Evolutionary conservation across 2,888 invertebrate species (phyloP).

Genomic region (Congeria kusceri): DNA sequence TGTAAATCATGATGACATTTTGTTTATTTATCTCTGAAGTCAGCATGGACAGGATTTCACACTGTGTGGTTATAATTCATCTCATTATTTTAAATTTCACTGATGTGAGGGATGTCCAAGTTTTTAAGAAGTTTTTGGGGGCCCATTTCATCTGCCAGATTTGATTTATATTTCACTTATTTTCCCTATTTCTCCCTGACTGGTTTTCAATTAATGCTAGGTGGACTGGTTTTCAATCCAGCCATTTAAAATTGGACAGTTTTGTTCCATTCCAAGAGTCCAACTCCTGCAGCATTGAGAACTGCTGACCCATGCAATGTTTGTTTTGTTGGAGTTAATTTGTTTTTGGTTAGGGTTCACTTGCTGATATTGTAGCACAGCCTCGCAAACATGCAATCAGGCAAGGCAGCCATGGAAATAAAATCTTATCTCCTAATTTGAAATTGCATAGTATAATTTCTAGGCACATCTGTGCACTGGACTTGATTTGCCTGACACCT

Average conservation of each 20-base stretch:
- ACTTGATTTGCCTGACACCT: neutral
- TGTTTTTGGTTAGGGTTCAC: conserved; percentile 50
- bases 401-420: conserved; percentile 4
- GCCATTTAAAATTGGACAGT: conserved; percentile 34
- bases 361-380: conserved; percentile 17
- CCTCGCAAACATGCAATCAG: conserved; percentile 13
- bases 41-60: neutral
- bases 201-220: conserved; percentile 24
- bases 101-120: too few relatives aligned
- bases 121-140: too few relatives aligned
- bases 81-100: neutral
- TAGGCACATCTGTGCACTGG: neutral
- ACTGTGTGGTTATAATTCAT: neutral
- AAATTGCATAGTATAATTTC: conserved; percentile 6
- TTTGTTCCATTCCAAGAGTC: conserved; percentile 22
- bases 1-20: too few relatives aligned
- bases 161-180: conserved; percentile 26
- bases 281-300: conserved; percentile 47
- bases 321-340: conserved; percentile 59
- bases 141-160: too few relatives aligned
- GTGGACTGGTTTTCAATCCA: conserved; percentile 1
- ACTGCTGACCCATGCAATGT: conserved; percentile 57
- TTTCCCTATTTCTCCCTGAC: conserved; percentile 34
- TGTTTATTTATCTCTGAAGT: too few relatives aligned
- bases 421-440: conserved; percentile 6